Base-by-base conservation (phyloP, 2,797 vertebrate species). In the Pseudomugil tenellus region DNA sequence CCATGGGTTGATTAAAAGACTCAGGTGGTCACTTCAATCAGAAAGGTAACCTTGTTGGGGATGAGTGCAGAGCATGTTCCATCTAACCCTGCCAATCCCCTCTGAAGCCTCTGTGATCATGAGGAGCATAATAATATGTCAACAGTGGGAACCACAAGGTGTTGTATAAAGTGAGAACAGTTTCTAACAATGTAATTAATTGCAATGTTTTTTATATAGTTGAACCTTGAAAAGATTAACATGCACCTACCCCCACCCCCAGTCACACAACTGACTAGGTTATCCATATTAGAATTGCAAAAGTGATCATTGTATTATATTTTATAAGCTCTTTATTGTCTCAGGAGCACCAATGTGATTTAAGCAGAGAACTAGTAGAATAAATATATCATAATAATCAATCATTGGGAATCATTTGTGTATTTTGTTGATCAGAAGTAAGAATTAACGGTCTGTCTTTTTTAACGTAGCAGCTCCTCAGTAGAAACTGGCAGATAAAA, bases 21-120 rank as follows among this genome's bases (percentile, higher is more conserved):
- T 76, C 67, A 64, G 87, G 76, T 81, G 84, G 77, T 86, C 86
- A 86, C 80, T 92, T 90, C 83, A 89, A 84, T 90, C 86, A 85
- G 67, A 68, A 73, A 66, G 56, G 59, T 46, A 68, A 49, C 62
- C 3, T 63, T 70, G 77, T 77, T 81, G 39, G 26, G 43, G 51
- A 68, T 41, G 51, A 57, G 55, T 52, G 46, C 14, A 3, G 59
- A 67, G 63, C 76, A 54, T 84, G 83, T 84, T 77, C 37, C 6
- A 1, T 80, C 51, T 66, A 34, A 77, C 65, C 72, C 43, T 8
- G 21, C 26, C 67, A 41, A 17, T 12, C 69, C 46, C 56, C 23
- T 32, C 52, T 35, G 52, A 68, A 63, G 58, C 57, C 46, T 25
- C 54, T 23, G 25, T 72, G 66, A 51, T 37, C 71, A 79, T 6